Evolutionary conservation across 2,113 vertebrate species (phyloP).

Genomic region (Oryzias melastigma): DNA sequence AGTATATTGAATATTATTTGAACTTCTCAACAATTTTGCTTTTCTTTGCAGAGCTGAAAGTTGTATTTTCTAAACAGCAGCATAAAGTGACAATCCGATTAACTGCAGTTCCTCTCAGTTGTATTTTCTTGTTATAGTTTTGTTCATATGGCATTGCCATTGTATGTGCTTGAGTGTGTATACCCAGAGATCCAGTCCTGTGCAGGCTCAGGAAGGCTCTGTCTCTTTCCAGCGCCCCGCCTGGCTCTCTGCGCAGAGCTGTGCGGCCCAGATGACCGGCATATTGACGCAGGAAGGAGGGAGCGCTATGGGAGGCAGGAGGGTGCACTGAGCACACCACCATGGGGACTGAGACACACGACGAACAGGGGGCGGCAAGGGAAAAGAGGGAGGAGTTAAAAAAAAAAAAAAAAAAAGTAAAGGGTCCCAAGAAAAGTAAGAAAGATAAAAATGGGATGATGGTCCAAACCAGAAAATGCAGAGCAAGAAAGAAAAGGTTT

Average conservation of each 20-base stretch:
- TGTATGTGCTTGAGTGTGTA: slow-evolving; percentile 39
- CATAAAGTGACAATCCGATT: too few relatives aligned
- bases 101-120: too few relatives aligned
- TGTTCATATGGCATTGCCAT: not conserved
- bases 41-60: too few relatives aligned
- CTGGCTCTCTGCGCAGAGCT: slow-evolving; percentile 76
- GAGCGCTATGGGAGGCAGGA: slow-evolving; percentile 80
- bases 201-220: slow-evolving; percentile 76
- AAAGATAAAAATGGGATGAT: slow-evolving; percentile 1
- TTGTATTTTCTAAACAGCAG: too few relatives aligned
- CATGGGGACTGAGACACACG: slow-evolving; percentile 70
- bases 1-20: too few relatives aligned
- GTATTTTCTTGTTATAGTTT: too few relatives aligned
- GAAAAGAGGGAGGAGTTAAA: not conserved
- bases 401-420: not conserved
- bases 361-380: slow-evolving; percentile 18
- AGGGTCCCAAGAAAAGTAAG: slow-evolving; percentile 2
- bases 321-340: slow-evolving; percentile 72
- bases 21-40: too few relatives aligned
- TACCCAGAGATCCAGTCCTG: slow-evolving; percentile 81
- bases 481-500: not conserved
- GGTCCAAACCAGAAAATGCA: not conserved
- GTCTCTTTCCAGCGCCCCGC: slow-evolving; percentile 73
- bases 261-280: slow-evolving; percentile 78
- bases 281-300: slow-evolving; percentile 82